Percentiles rank a stretch among this genome's conserved stretches.
These are phyloP conservation scores for Zootoca vivipara DNA, from an alignment of 2,113 vertebrate species.

Conservation along the genomic window DNA sequence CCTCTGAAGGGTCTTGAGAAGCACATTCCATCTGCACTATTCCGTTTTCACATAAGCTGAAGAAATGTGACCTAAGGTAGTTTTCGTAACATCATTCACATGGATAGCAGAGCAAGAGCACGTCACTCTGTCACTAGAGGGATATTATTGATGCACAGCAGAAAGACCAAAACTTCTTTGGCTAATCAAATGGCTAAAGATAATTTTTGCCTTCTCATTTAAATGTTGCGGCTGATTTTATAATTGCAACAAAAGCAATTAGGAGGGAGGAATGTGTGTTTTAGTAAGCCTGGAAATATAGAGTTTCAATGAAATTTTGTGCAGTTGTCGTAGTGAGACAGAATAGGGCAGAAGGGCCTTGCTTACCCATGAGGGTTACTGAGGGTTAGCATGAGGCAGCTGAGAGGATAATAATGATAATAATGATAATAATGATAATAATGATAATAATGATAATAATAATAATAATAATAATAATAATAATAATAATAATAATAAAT, in stretches of 20 bases:
- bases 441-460: too few relatives aligned
- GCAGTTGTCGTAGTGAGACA: background rate
- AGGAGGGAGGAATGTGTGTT: background rate
- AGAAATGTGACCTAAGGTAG: background rate
- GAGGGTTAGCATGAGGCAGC: too few relatives aligned
- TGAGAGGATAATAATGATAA: too few relatives aligned
- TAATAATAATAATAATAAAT: too few relatives aligned
- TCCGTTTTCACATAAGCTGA: background rate
- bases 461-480: too few relatives aligned
- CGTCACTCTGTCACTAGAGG: background rate
- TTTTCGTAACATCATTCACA: background rate
- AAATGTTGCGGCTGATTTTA: background rate
- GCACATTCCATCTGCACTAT: background rate
- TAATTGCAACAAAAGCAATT: background rate
- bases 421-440: too few relatives aligned
- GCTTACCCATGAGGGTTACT: too few relatives aligned
- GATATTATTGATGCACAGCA: background rate
- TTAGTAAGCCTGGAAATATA: background rate
- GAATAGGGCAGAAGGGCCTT: too few relatives aligned
- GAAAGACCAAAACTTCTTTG: background rate
- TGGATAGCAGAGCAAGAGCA: background rate
- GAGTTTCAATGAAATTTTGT: background rate
- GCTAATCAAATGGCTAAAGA: background rate
- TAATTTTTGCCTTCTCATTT: background rate
- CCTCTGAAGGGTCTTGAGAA: background rate